These are phyloP conservation scores for Ypsolopha scabrella DNA, from an alignment of 2,888 invertebrate species.

Conservation along the genomic window DNA sequence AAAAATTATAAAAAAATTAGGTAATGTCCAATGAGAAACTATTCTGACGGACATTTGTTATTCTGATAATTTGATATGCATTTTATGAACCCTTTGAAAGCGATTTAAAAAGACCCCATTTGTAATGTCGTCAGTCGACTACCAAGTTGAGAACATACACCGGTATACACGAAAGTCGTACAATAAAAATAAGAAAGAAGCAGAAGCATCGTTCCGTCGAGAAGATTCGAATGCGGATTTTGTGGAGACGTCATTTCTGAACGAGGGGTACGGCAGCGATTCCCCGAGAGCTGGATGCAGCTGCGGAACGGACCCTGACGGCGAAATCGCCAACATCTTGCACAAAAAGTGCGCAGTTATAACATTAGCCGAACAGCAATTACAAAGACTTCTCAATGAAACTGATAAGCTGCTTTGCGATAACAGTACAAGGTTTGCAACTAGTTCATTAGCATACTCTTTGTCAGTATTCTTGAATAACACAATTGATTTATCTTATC, in stretches of 20 bases:
- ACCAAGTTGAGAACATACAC: slow-evolving; percentile 44
- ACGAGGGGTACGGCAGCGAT: not conserved
- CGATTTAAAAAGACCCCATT: not conserved
- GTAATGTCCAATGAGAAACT: no score
- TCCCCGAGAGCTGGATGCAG: slow-evolving; percentile 25
- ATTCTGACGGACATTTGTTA: not conserved
- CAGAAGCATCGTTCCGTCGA: slow-evolving; percentile 20
- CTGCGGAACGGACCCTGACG: slow-evolving; percentile 38
- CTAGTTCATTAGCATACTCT: no score
- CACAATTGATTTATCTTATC: no score
- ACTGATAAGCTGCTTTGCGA: slow-evolving; percentile 43
- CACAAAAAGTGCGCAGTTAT: slow-evolving; percentile 59
- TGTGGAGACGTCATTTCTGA: slow-evolving; percentile 6
- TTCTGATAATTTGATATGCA: not conserved
- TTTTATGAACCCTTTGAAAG: not conserved
- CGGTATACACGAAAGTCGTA: slow-evolving; percentile 47
- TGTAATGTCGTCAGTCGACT: slow-evolving; percentile 42
- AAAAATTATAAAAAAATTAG: no score
- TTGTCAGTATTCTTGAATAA: no score
- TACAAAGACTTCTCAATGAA: slow-evolving; percentile 43
- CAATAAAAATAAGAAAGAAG: slow-evolving; percentile 31
- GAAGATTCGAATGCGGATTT: slow-evolving; percentile 22
- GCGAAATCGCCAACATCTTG: slow-evolving; percentile 44
- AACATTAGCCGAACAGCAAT: slow-evolving; percentile 46
- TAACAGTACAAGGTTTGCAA: slow-evolving; percentile 19